Percentiles rank a stretch among this genome's conserved stretches.
Evolutionary conservation across 2,797 vertebrate genomes (phyloP).

Genomic region (Epinephelus awoara): DNA sequence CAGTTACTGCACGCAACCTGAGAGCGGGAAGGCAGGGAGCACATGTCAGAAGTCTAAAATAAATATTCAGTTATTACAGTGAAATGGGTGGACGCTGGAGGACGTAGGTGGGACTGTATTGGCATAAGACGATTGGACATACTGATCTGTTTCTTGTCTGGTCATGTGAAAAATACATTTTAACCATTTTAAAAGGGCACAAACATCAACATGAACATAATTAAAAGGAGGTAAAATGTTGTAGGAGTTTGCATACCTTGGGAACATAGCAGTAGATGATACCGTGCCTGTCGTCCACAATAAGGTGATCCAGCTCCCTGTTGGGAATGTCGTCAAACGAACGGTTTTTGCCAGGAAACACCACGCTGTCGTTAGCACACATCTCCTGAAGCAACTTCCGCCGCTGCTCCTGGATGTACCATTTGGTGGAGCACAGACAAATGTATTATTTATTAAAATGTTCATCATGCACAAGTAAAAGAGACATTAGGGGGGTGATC

Average conservation of each 20-base stretch:
- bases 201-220: neutral
- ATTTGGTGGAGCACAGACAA: conserved; percentile 44
- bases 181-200: neutral
- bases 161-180: too few relatives aligned
- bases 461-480: neutral
- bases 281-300: conserved; percentile 96
- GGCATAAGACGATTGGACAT: too few relatives aligned
- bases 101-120: too few relatives aligned
- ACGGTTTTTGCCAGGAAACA: conserved; percentile 94
- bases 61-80: neutral
- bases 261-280: conserved; percentile 99
- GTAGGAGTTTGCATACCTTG: conserved; percentile 78
- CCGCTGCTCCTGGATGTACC: conserved; percentile 86
- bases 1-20: conserved; percentile 97
- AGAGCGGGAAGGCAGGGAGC: neutral
- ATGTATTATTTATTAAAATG: neutral
- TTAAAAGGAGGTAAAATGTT: neutral
- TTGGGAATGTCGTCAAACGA: conserved; percentile 97
- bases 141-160: too few relatives aligned
- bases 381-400: conserved; percentile 87
- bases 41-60: too few relatives aligned
- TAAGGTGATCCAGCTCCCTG: conserved; percentile 96
- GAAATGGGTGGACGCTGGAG: neutral
- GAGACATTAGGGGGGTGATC: neutral
- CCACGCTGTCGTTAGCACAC: conserved; percentile 90